Conservation (phyloP, 2,797 vertebrate species). For the Synaphobranchus kaupii region DNA sequence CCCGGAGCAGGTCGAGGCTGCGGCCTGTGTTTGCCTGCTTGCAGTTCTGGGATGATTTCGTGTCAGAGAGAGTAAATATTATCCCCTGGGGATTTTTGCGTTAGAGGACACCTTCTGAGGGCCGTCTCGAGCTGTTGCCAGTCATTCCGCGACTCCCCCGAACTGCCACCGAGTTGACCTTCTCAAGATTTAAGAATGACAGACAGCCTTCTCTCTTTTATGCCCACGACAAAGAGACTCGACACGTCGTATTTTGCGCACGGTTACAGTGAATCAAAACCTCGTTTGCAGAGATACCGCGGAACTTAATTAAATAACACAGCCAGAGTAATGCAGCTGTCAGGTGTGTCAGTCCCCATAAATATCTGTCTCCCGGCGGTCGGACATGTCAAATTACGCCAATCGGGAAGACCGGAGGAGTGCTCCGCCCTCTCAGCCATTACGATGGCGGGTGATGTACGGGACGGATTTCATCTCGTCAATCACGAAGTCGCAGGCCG, state of each 20-base stretch:
- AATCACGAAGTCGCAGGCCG: slow-evolving; percentile 52
- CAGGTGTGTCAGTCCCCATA: slow-evolving; percentile 51
- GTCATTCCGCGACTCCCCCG: slow-evolving; percentile 15
- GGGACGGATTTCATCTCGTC: slow-evolving; percentile 49
- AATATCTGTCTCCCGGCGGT: slow-evolving; percentile 43
- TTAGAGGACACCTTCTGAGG: neutral
- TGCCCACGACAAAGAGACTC: slow-evolving; percentile 18
- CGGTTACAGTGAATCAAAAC: slow-evolving; percentile 29
- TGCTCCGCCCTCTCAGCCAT: slow-evolving; percentile 55
- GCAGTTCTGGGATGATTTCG: neutral
- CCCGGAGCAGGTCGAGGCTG: too few relatives aligned
- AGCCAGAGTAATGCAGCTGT: slow-evolving; percentile 50
- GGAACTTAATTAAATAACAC: slow-evolving; percentile 53
- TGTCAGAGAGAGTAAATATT: slow-evolving; percentile 24
- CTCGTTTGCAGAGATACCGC: slow-evolving; percentile 35
- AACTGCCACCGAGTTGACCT: slow-evolving; percentile 34
- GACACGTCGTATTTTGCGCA: slow-evolving; percentile 15
- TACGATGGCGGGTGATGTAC: slow-evolving; percentile 55
- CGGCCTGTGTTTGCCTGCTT: neutral
- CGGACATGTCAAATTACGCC: slow-evolving; percentile 54
- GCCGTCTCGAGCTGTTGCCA: neutral
- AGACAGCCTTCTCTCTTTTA: slow-evolving; percentile 17
- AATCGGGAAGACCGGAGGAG: slow-evolving; percentile 5
- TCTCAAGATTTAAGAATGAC: slow-evolving; percentile 32
- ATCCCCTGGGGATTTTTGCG: neutral